These are phyloP conservation scores for Nematostella vectensis DNA, from an alignment of 92 coral and sea anemone species.

Conservation along the genomic window DNA sequence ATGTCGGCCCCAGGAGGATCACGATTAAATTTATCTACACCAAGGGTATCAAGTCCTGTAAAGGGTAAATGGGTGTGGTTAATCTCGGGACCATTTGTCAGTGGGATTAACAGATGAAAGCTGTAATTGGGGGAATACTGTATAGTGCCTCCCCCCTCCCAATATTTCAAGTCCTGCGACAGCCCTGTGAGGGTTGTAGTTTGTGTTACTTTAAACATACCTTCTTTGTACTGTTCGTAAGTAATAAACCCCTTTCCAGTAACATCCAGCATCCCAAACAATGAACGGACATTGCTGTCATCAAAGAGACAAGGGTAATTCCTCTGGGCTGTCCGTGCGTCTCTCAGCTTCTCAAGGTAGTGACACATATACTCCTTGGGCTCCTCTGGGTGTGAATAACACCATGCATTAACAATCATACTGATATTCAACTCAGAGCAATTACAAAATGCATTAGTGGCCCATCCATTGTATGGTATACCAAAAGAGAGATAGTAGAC, in stretches of 20 bases:
- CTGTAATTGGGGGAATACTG: background rate
- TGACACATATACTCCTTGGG: conserved; percentile 69
- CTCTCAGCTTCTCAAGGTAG: conserved; percentile 68
- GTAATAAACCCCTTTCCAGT: conserved; percentile 75
- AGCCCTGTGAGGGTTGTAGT: too few relatives aligned
- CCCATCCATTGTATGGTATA: background rate
- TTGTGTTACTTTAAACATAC: too few relatives aligned
- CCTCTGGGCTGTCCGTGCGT: conserved; percentile 72
- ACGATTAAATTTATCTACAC: conserved; percentile 50
- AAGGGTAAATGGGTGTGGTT: too few relatives aligned
- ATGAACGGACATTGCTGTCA: conserved; percentile 73
- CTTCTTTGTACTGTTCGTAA: conserved; percentile 85
- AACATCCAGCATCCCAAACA: conserved; percentile 91
- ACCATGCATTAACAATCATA: too few relatives aligned
- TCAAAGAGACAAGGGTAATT: conserved; percentile 85
- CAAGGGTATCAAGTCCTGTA: conserved; percentile 78
- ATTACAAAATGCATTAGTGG: background rate
- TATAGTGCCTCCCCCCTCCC: background rate
- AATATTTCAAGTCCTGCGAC: too few relatives aligned
- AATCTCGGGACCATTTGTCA: background rate
- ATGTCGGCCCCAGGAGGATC: conserved; percentile 80
- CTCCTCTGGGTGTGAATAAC: too few relatives aligned
- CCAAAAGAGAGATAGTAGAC: background rate
- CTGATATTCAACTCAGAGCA: background rate
- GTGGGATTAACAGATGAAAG: background rate